phyloP scores from a whole-genome alignment of 2,113 vertebrate genomes.

The Aleadryas rufinucha region DNA sequence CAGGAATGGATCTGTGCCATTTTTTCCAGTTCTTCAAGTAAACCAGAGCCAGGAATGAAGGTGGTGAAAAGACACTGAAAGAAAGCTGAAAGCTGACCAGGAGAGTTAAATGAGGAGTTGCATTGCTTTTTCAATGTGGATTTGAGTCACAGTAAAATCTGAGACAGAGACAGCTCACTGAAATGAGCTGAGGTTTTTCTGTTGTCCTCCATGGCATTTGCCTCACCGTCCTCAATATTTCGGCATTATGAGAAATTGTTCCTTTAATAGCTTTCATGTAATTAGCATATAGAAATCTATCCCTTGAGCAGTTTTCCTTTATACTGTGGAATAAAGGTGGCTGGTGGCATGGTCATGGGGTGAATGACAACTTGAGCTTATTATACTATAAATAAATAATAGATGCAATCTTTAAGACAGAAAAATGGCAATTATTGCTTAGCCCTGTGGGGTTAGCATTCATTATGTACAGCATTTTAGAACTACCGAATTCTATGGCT shows the following conservation, averaged over 20 bases:
- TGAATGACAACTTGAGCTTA: neutral
- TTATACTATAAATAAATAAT: slow-evolving; percentile 55
- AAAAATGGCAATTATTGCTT: slow-evolving; percentile 17
- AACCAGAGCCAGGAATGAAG: neutral
- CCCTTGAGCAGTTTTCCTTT: neutral
- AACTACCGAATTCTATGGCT: neutral
- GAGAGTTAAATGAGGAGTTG: neutral
- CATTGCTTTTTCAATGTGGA: neutral
- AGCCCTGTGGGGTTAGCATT: neutral
- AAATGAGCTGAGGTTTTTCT: neutral
- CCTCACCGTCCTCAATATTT: neutral
- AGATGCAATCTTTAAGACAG: slow-evolving; percentile 9
- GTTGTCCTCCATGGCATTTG: neutral
- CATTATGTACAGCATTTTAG: neutral
- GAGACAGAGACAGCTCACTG: neutral
- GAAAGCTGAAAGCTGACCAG: neutral
- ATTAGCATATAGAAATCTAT: neutral
- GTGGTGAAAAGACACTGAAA: neutral
- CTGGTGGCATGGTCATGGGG: neutral
- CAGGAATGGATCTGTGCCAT: neutral
- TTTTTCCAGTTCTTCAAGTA: neutral
- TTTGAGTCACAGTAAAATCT: neutral
- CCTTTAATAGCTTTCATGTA: neutral
- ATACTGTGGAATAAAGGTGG: neutral
- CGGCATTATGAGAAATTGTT: neutral